These are phyloP conservation scores for Drosophila subpulchrella DNA, from an alignment of 1,140 invertebrate genomes.

Conservation along the genomic window DNA sequence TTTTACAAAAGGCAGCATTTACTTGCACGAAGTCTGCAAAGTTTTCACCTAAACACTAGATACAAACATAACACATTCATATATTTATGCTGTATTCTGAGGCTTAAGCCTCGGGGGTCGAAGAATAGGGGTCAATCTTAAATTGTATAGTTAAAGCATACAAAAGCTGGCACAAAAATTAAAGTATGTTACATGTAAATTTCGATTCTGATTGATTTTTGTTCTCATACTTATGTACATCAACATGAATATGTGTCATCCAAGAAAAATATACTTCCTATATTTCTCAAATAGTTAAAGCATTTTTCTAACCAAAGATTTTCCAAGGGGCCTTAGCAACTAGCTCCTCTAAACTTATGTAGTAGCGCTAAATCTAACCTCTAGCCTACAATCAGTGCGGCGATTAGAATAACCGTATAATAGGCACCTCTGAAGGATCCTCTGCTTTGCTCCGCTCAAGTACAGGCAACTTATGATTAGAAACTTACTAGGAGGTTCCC, in stretches of 20 bases:
- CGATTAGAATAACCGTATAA: constrained; percentile 44
- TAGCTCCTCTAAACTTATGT: constrained; percentile 38
- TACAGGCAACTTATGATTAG: constrained; percentile 25
- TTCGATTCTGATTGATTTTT: constrained; percentile 39
- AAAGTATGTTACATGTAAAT: constrained; percentile 42
- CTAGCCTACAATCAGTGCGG: constrained; percentile 72
- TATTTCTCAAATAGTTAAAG: constrained; percentile 73
- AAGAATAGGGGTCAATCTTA: constrained; percentile 12
- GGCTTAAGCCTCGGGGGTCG: constrained; percentile 23
- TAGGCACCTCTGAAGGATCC: constrained; percentile 57
- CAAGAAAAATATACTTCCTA: constrained; percentile 19
- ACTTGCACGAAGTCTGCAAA: constrained; percentile 39
- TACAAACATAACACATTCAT: constrained; percentile 27
- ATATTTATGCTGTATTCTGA: constrained; percentile 23
- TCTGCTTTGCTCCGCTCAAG: constrained; percentile 27
- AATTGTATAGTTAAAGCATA: constrained; percentile 32
- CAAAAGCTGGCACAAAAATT: constrained; percentile 66
- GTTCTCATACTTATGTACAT: constrained; percentile 32
- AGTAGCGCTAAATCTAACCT: constrained; percentile 13
- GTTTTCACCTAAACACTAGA: constrained; percentile 34
- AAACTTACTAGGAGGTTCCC: constrained; percentile 16
- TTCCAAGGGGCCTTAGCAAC: constrained; percentile 20
- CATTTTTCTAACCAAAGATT: constrained; percentile 76
- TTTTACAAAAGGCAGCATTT: constrained; percentile 81
- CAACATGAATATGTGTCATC: constrained; percentile 6